phyloP scores from a whole-genome alignment of 2,888 invertebrate species.

The Caprella mutica region DNA sequence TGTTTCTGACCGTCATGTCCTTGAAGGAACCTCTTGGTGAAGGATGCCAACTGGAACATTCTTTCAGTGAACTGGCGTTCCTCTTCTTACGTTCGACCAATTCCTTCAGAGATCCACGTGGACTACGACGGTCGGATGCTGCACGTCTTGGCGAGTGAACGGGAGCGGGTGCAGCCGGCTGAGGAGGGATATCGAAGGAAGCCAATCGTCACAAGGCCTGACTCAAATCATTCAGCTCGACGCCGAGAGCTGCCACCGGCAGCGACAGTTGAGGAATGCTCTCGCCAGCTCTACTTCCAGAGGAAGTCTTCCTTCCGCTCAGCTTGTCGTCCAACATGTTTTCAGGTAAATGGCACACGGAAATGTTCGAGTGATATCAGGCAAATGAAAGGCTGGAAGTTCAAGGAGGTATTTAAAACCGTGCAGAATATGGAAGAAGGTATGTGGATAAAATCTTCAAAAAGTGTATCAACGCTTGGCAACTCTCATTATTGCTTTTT shows the following conservation, averaged over 20 bases:
- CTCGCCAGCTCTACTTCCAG: background rate
- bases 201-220: constrained; percentile 32
- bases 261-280: constrained; percentile 20
- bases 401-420: too few relatives aligned
- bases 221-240: constrained; percentile 26
- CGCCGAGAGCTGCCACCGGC: constrained; percentile 27
- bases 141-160: constrained; percentile 2
- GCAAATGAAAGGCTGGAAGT: too few relatives aligned
- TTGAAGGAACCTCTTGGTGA: constrained; percentile 13
- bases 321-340: too few relatives aligned
- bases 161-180: background rate
- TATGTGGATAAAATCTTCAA: too few relatives aligned
- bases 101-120: background rate
- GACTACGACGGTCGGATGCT: constrained; percentile 10
- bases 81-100: background rate
- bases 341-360: too few relatives aligned
- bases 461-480: too few relatives aligned
- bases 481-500: constrained; percentile 9
- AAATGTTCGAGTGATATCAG: too few relatives aligned
- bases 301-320: background rate
- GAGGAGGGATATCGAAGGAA: constrained; percentile 18
- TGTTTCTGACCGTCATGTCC: constrained; percentile 8
- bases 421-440: too few relatives aligned
- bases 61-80: constrained; percentile 18
- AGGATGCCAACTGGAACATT: constrained; percentile 7